Evolutionary conservation across 2,797 vertebrate species (phyloP).

Genomic region (Psittacula derbiana): DNA sequence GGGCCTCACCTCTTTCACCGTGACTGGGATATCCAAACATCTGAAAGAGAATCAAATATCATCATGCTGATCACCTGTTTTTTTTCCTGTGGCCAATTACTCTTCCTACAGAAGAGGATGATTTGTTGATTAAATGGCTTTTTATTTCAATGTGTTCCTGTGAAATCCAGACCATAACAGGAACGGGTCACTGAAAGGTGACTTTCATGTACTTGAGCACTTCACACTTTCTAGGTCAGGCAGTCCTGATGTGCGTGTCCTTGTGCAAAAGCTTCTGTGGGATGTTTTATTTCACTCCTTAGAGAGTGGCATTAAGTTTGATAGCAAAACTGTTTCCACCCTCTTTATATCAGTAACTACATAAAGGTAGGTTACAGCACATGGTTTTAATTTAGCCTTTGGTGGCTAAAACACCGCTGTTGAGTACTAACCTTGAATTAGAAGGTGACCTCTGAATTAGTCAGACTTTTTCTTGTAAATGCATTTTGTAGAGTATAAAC

Average conservation of each 20-base stretch:
- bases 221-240: background rate
- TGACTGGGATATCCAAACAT: background rate
- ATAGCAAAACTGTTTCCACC: slow-evolving; percentile 6
- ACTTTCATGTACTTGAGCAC: background rate
- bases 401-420: background rate
- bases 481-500: slow-evolving; percentile 52
- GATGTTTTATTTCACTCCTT: background rate
- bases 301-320: background rate
- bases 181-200: background rate
- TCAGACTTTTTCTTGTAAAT: slow-evolving; percentile 60
- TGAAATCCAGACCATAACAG: background rate
- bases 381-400: slow-evolving; percentile 45
- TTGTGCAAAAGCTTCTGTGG: background rate
- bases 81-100: background rate
- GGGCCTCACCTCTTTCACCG: background rate
- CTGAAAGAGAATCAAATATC: background rate
- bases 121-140: background rate
- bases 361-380: slow-evolving; percentile 34
- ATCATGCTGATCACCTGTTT: background rate
- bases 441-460: slow-evolving; percentile 52
- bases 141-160: background rate
- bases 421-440: slow-evolving; percentile 58
- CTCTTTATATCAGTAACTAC: slow-evolving; percentile 31
- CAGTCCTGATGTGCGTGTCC: background rate
- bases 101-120: background rate